Evolutionary conservation across 2,888 invertebrate species (phyloP).

Genomic region (Tuberolachnus salignus): DNA sequence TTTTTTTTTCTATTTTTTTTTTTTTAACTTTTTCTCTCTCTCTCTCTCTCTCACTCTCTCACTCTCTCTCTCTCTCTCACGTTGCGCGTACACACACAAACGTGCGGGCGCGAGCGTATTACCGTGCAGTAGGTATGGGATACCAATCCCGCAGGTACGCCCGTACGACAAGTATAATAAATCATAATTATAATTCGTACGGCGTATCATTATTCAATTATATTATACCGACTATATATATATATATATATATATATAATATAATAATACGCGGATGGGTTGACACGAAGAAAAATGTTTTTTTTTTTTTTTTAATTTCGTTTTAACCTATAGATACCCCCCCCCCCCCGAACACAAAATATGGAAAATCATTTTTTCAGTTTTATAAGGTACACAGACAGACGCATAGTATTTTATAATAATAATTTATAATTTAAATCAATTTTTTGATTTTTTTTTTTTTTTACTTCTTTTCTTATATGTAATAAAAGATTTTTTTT

Average conservation of each 20-base stretch:
- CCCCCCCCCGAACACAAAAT: not conserved
- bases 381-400: not conserved
- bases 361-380: not conserved
- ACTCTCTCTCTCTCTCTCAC: no score
- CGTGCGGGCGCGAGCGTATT: not conserved
- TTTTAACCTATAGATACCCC: no score
- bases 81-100: constrained; percentile 23
- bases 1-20: constrained; percentile 3
- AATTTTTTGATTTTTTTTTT: constrained; percentile 6
- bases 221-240: constrained; percentile 2
- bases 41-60: not conserved
- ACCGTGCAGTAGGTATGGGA: not conserved
- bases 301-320: no score
- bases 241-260: no score
- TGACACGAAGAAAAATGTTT: constrained; percentile 41
- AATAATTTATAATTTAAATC: constrained; percentile 24
- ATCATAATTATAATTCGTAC: constrained; percentile 48
- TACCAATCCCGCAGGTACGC: constrained; percentile 8
- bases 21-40: not conserved
- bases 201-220: constrained; percentile 53
- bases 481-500: not conserved
- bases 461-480: not conserved
- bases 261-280: not conserved
- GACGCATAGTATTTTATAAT: not conserved
- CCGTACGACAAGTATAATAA: constrained; percentile 41